These are phyloP conservation scores for Caenorhabditis angaria DNA, from an alignment of 2,888 invertebrate species.

Conservation along the genomic window DNA sequence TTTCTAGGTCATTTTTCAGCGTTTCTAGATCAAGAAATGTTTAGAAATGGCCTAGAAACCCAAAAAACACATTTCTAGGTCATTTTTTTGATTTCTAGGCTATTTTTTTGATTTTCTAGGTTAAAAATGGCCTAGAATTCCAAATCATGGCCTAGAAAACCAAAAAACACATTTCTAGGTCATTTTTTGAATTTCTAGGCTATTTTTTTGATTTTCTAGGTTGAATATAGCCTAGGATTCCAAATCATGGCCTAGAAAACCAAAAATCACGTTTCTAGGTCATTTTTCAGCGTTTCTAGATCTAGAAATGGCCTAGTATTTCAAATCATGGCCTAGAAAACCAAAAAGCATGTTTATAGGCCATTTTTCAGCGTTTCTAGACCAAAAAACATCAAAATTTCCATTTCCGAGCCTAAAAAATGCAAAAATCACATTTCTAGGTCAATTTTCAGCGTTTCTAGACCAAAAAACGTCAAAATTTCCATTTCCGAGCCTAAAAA, in stretches of 20 bases:
- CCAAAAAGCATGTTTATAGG: neutral
- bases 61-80: no score
- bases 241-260: neutral
- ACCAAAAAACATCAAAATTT: neutral
- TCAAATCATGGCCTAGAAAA: neutral
- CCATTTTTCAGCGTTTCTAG: neutral
- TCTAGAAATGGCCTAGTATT: neutral
- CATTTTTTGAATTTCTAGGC: neutral
- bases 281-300: conserved; percentile 2
- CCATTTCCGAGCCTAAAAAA: neutral
- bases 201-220: no score
- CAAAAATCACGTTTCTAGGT: no score
- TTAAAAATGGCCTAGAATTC: neutral
- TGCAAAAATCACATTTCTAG: neutral
- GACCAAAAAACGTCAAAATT: neutral
- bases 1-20: neutral
- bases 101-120: no score
- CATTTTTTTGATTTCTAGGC: no score
- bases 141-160: neutral
- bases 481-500: neutral
- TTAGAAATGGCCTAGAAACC: neutral
- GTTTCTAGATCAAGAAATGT: neutral
- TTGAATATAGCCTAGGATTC: no score
- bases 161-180: neutral
- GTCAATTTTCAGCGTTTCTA: neutral